These are phyloP conservation scores for Clanis bilineata DNA, from an alignment of 2,888 invertebrate species.

Conservation along the genomic window DNA sequence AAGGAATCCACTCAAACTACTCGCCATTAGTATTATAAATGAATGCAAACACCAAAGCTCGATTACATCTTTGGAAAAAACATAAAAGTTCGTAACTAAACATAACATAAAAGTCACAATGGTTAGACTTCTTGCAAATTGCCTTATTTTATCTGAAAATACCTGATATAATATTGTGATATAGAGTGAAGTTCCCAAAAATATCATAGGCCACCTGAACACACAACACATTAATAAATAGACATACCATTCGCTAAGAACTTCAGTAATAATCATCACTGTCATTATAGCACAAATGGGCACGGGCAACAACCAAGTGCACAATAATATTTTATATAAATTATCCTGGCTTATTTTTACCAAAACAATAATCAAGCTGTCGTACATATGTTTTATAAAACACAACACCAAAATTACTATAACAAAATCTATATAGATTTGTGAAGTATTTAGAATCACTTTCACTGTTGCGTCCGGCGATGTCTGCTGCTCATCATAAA, in stretches of 20 bases:
- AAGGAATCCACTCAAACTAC: slow-evolving; percentile 56
- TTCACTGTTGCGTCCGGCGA: slow-evolving; percentile 25
- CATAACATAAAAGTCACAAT: slow-evolving; percentile 67
- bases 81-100: slow-evolving; percentile 62
- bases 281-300: slow-evolving; percentile 51
- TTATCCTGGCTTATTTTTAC: slow-evolving; percentile 59
- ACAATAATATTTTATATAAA: slow-evolving; percentile 53
- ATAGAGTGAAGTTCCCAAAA: slow-evolving; percentile 59
- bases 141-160: slow-evolving; percentile 59
- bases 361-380: slow-evolving; percentile 64
- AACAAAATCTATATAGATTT: slow-evolving; percentile 67
- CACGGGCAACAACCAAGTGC: slow-evolving; percentile 63
- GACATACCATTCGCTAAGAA: slow-evolving; percentile 44
- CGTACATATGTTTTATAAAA: slow-evolving; percentile 74
- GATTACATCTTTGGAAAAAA: slow-evolving; percentile 62
- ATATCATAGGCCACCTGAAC: slow-evolving; percentile 67
- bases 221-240: slow-evolving; percentile 58
- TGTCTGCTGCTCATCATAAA: slow-evolving; percentile 39
- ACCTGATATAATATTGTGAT: slow-evolving; percentile 56
- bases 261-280: slow-evolving; percentile 34
- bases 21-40: slow-evolving; percentile 45
- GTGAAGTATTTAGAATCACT: slow-evolving; percentile 40
- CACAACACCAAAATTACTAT: slow-evolving; percentile 64
- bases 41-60: slow-evolving; percentile 57
- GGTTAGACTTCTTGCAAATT: slow-evolving; percentile 63